phyloP scores from a whole-genome alignment of 2,797 vertebrate species.

The Takifugu ocellatus region DNA sequence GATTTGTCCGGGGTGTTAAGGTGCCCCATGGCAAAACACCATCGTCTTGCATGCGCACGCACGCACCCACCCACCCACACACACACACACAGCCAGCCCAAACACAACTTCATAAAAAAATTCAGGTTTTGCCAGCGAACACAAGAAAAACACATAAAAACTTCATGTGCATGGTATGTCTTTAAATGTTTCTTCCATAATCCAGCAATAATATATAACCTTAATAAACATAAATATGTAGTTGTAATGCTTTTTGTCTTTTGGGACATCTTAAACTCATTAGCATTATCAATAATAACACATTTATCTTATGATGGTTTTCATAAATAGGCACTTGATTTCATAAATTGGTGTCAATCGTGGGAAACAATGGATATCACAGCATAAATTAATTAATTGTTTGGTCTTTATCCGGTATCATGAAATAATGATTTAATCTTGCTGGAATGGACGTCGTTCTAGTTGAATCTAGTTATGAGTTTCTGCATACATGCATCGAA shows the following conservation, averaged over 20 bases:
- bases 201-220: too few species aligned
- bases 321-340: background rate
- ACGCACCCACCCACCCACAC: constrained; percentile 9
- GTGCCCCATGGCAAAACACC: constrained; percentile 55
- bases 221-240: background rate
- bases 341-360: background rate
- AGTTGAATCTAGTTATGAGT: too few species aligned
- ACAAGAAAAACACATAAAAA: background rate
- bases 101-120: constrained; percentile 6
- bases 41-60: constrained; percentile 26
- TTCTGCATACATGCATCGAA: too few species aligned
- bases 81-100: background rate
- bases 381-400: background rate
- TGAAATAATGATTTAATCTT: background rate
- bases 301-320: background rate
- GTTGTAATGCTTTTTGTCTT: background rate
- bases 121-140: background rate
- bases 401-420: background rate
- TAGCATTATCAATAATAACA: background rate
- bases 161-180: background rate
- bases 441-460: background rate
- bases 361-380: background rate
- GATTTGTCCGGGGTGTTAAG: constrained; percentile 66
- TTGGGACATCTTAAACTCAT: background rate
- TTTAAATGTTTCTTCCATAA: background rate